Percentiles rank a stretch among this genome's conserved stretches.
Conservation (phyloP, 2,888 invertebrate genomes). For the Rhabditoides inermis region DNA sequence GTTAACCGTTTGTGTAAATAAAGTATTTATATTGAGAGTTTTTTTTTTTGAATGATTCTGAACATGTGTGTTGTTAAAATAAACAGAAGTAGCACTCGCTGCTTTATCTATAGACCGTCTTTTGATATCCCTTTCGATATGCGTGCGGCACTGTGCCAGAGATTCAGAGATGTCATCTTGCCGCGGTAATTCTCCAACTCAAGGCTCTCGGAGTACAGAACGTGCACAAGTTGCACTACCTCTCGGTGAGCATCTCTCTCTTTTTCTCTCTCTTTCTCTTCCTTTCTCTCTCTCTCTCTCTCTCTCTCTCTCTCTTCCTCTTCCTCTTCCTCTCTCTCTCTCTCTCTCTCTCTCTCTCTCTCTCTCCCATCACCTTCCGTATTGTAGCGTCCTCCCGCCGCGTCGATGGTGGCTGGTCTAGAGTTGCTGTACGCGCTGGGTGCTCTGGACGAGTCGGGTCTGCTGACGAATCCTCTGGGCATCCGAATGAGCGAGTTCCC, state of each 20-base stretch:
- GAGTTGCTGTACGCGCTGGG: constrained; percentile 77
- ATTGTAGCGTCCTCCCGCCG: constrained; percentile 78
- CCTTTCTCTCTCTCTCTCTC: constrained; percentile 3
- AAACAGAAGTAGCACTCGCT: no score
- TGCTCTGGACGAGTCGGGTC: constrained; percentile 72
- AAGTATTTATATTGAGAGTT: no score
- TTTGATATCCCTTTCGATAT: no score
- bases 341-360: constrained; percentile 5
- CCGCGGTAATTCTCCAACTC: constrained; percentile 74
- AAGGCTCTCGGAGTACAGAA: constrained; percentile 90
- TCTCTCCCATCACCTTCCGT: constrained; percentile 1
- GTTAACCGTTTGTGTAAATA: no score
- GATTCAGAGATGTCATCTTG: constrained; percentile 79
- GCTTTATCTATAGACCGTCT: no score
- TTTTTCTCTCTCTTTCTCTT: no score
- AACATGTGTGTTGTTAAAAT: no score
- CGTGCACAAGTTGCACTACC: constrained; percentile 79
- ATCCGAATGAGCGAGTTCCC: constrained; percentile 83
- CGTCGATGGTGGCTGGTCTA: constrained; percentile 72
- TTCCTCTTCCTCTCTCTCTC: constrained; percentile 2
- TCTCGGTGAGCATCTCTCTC: constrained; percentile 57
- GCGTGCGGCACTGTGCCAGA: constrained; percentile 75
- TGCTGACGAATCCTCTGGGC: constrained; percentile 71
- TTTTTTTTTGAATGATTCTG: no score
- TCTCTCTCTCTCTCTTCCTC: constrained; percentile 1